These are phyloP conservation scores for Idaea aversata DNA, from an alignment of 2,888 invertebrate species.

Conservation along the genomic window DNA sequence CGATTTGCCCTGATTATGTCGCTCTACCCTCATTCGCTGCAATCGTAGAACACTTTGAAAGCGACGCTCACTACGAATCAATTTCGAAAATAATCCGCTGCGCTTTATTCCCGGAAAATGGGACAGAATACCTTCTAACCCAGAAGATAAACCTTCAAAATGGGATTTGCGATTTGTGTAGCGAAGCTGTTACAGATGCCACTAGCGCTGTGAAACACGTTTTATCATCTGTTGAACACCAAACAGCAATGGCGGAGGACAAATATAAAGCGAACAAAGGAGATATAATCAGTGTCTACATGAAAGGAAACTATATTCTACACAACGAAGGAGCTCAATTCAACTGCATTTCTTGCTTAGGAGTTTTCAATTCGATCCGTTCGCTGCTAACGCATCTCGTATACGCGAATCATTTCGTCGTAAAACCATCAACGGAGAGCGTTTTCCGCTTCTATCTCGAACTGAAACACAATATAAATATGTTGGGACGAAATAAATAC, in stretches of 20 bases:
- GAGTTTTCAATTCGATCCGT: conserved; percentile 62
- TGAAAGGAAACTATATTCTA: conserved; percentile 63
- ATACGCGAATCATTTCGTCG: conserved; percentile 60
- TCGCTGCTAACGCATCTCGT: conserved; percentile 63
- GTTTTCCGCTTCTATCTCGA: conserved; percentile 72
- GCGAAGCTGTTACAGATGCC: conserved; percentile 44
- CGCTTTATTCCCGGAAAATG: conserved; percentile 52
- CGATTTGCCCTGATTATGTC: conserved; percentile 59
- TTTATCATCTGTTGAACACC: conserved; percentile 56
- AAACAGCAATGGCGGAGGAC: conserved; percentile 48
- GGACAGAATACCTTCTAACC: conserved; percentile 40
- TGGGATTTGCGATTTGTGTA: conserved; percentile 54
- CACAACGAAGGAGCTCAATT: conserved; percentile 65
- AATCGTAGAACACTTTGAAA: conserved; percentile 69
- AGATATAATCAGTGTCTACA: conserved; percentile 69
- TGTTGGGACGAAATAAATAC: conserved; percentile 68
- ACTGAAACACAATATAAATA: conserved; percentile 67
- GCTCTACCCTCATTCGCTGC: conserved; percentile 68
- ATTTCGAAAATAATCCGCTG: conserved; percentile 57
- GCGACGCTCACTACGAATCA: conserved; percentile 56
- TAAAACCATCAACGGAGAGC: conserved; percentile 57
- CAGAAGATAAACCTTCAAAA: conserved; percentile 47
- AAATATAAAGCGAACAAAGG: conserved; percentile 51
- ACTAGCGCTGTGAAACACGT: conserved; percentile 54
- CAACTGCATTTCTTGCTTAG: conserved; percentile 54